Conservation (phyloP, 2,113 vertebrate genomes). For the Ramphastos sulfuratus region DNA sequence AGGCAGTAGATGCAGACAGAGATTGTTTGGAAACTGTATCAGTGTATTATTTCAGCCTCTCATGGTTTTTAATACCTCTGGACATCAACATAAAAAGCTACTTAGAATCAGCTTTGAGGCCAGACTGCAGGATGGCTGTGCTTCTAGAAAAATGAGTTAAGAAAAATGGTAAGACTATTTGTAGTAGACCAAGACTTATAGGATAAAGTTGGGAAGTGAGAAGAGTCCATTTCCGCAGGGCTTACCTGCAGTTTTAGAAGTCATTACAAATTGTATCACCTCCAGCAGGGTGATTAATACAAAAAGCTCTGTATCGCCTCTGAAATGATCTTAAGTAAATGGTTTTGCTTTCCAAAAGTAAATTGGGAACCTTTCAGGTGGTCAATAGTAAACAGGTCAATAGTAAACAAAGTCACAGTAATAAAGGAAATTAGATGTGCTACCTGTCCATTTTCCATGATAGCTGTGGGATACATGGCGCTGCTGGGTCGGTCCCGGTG, state of each 20-base stretch:
- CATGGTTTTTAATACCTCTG: neutral
- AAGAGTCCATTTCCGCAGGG: neutral
- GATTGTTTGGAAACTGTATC: neutral
- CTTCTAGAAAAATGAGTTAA: neutral
- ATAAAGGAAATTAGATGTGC: neutral
- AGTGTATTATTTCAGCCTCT: neutral
- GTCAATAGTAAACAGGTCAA: neutral
- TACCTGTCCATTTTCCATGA: slow-evolving; percentile 94
- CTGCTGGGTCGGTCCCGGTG: slow-evolving; percentile 90
- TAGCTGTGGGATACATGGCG: slow-evolving; percentile 87
- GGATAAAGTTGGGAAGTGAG: neutral
- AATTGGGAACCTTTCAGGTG: neutral
- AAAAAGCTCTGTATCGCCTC: neutral
- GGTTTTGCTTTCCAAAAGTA: neutral
- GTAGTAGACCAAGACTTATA: neutral
- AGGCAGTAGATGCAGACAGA: neutral
- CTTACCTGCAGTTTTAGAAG: accelerated
- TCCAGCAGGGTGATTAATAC: neutral
- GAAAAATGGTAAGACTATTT: neutral
- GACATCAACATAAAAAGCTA: neutral
- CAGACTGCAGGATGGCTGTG: neutral
- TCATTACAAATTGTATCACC: neutral
- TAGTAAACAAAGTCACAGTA: neutral
- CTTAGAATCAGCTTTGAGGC: neutral
- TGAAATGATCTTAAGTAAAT: neutral